Base-by-base conservation (phyloP, 2,888 invertebrate species). In the Sesia bembeciformis region DNA sequence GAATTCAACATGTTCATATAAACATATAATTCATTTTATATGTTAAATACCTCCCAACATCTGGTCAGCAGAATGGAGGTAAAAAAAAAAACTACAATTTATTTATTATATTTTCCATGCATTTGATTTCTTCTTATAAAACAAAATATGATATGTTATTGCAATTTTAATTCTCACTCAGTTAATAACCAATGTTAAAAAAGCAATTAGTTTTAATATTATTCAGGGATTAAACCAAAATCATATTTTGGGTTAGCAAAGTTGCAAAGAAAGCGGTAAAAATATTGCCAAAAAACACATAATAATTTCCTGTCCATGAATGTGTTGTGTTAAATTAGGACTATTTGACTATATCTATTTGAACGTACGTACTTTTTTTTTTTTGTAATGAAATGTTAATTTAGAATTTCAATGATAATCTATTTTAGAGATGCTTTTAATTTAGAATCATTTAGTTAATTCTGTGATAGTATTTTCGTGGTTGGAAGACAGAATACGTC, bases 261-360 rank as follows among this genome's bases (percentile, higher is more conserved):
- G 62, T 81, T 81, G 83, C 78, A 67, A 70, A 62, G 56, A 40
- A 74, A 81, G 73, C 75, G 59, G 54, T 57, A 63, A 67, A 66
- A 7, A 40, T 39, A 67, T 57, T 57, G 65, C 66, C 62, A 61
- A 58, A 65, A 67, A 58, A 60, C 62, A 65, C 59, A 62, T 57
- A 60, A 64, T 58, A 63, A 61, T 74, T 77, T 76, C 86, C 85
- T 77, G 76, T 83, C 87, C 87, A 89, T 84, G 88, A 86, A 80
- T 77, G 84, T 85, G 81, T 81, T 78, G 79, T 78, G 79, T 81
- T 79, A 81, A 66, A 23, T 23, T 64, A 46, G 49, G 39, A 39
- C 4, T 51, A 51, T 51, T 3, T 53, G 39, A 39, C 4, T 51
- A 51, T 51, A 39, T 51, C 39, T 3, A 39, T n/a, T 51, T 5